phyloP scores from a whole-genome alignment of 2,113 vertebrate species.

The Psettodes erumei region DNA sequence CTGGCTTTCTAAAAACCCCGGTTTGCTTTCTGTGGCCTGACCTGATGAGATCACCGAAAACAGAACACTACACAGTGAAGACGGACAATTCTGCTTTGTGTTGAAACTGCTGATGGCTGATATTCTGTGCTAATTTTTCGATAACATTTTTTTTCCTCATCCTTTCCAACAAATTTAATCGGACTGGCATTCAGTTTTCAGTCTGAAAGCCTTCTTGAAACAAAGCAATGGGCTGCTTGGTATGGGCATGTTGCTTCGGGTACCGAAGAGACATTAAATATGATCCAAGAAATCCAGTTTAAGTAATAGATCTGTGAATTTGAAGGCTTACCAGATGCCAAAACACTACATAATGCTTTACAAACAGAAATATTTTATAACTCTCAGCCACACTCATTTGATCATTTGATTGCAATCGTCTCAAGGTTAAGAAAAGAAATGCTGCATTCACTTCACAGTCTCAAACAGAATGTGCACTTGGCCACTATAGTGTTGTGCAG shows the following conservation, averaged over 20 bases:
- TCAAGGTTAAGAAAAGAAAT: background rate
- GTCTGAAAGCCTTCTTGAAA: background rate
- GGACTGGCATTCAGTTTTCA: background rate
- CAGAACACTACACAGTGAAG: background rate
- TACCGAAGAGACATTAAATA: background rate
- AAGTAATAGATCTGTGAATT: too few species aligned
- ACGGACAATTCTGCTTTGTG: slow-evolving; percentile 8
- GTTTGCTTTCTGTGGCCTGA: slow-evolving; percentile 30
- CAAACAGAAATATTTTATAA: background rate
- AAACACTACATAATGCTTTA: background rate
- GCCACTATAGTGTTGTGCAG: too few species aligned
- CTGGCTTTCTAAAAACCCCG: slow-evolving; percentile 41
- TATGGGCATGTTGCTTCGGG: background rate
- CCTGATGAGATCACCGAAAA: slow-evolving; percentile 24
- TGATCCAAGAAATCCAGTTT: background rate
- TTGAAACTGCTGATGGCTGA: background rate
- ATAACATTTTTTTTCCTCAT: background rate
- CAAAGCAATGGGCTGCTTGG: background rate
- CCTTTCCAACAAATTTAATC: background rate
- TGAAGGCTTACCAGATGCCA: too few species aligned
- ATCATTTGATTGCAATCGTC: background rate
- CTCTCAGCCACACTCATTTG: background rate
- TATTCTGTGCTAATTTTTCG: background rate
- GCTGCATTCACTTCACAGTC: background rate
- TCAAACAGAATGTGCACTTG: too few species aligned